Base-by-base conservation (phyloP, 2,113 vertebrate genomes). In the Neotoma lepida region DNA sequence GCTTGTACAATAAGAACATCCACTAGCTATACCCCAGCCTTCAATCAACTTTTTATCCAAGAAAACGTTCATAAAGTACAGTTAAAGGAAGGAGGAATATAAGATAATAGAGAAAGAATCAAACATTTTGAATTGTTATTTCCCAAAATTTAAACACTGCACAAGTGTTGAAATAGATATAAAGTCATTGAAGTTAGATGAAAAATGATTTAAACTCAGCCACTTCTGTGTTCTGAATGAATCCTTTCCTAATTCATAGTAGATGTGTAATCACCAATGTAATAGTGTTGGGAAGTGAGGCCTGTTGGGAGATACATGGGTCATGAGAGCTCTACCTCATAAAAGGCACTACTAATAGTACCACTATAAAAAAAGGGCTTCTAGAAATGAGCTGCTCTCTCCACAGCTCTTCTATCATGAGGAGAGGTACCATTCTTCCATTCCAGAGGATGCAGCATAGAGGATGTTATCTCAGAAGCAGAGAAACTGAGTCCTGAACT, bases 171-270 rank as follows among this genome's bases (percentile, higher is more conserved):
- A n/a, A 93, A 91, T 56, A 94, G 49, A 24, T 12, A 20, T n/a
- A 89, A 84, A 64, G 10, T 61, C 24, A 84, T 20, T 76, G 7
- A 73, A 73, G 74, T 89, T 70, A 91, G 20, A 91, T 76, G 22
- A 74, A 91, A 90, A 8, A 58, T 54, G 17, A 46, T 70, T 85
- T 89, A 81, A 94, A 94, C 24, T 84, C 84, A 89, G 39, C 0
- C 4, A 51, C 80, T 61, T 81, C 6, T 61, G 15, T 61, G 6
- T 66, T 88, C 44, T 71, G 9, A 88, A 58, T 26, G 24, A 39
- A 17, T n/a, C 14, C 4, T 56, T 18, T 81, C 9, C 39, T 70
- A 87, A 68, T 87, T 58, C 30, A 80, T 71, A 44, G 44, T 88
- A 35, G 10, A 71, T 61, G 30, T 26, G 0, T 71, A 58, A 49